phyloP scores from a whole-genome alignment of 2,888 invertebrate genomes.

The Prosapia bicincta region DNA sequence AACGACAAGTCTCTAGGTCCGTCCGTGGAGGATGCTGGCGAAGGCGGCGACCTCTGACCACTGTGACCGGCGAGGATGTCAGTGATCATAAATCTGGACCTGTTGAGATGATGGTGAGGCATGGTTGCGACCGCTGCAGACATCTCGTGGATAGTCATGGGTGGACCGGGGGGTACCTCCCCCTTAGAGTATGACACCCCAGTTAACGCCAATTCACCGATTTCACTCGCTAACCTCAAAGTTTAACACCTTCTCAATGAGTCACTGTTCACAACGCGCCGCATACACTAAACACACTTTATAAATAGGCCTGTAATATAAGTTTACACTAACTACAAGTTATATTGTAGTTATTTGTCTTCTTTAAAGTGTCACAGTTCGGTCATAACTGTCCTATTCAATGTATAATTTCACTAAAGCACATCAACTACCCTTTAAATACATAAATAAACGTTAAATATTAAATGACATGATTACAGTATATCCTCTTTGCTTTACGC shows the following conservation, averaged over 20 bases:
- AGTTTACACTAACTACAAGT: no score
- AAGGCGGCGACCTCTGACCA: constrained; percentile 50
- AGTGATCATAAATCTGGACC: constrained; percentile 86
- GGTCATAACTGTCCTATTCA: no score
- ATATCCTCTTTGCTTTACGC: background rate
- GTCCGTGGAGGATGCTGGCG: constrained; percentile 51
- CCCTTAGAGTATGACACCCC: background rate
- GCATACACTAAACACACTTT: no score
- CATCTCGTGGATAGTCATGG: constrained; percentile 39
- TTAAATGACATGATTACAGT: background rate
- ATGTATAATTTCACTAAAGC: no score
- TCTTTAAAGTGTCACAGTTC: no score
- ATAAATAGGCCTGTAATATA: no score
- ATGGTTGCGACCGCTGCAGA: constrained; percentile 40
- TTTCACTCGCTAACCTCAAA: background rate
- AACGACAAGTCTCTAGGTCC: constrained; percentile 55
- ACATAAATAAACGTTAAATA: background rate
- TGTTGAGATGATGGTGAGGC: constrained; percentile 52
- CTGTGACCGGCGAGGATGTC: constrained; percentile 65
- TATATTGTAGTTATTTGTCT: no score
- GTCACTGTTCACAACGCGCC: no score
- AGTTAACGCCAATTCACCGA: constrained; percentile 1
- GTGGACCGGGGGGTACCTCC: constrained; percentile 29
- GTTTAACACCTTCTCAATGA: background rate
- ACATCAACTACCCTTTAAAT: background rate